Evolutionary conservation across 2,888 invertebrate genomes (phyloP), one percentile per base, ranked within the genome.

Genomic region (Limenitis arthemis): DNA sequence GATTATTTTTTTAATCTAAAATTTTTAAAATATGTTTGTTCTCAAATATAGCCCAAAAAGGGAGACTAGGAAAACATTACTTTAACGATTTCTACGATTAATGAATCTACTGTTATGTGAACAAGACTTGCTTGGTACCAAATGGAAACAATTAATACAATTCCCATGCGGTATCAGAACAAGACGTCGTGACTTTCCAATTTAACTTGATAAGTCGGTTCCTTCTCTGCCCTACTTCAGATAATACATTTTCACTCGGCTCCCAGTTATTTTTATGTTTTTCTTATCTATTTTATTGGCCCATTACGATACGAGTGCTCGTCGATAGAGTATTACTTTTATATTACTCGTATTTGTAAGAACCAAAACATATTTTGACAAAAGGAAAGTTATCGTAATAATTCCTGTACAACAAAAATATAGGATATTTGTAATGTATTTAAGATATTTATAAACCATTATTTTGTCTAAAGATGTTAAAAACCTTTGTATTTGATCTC

Each of bases 121-220:
- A 20, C 20, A 20, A 20, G 20, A 20, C 20, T 20, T 66, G 64
- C 61, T 59, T 53, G 41, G 53, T 55, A 41, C 47, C 42, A 52
- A 65, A 64, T 58, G 55, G 63, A 65, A 64, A 67, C 67, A 71
- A 69, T 73, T 67, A 69, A 63, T 65, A 60, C 62, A 58, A 69
- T 67, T 65, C 67, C 63, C 64, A 64, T 60, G 57, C 56, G 61
- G 55, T 53, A 30, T 49, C 44, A 42, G 44, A 36, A 40, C 52
- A 48, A 59, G 55, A 48, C 48, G 43, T 34, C 53, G 44, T 52
- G 58, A 56, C 54, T 59, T 59, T 56, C 58, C 58, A 61, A 62
- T 62, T 58, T 60, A 61, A 61, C 60, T 60, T 58, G 51, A 55
- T 54, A 57, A 50, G 48, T 48, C 46, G 28, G 55, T 54, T 55